phyloP scores from a whole-genome alignment of 2,888 invertebrate species.

The Palloptera scutellata region DNA sequence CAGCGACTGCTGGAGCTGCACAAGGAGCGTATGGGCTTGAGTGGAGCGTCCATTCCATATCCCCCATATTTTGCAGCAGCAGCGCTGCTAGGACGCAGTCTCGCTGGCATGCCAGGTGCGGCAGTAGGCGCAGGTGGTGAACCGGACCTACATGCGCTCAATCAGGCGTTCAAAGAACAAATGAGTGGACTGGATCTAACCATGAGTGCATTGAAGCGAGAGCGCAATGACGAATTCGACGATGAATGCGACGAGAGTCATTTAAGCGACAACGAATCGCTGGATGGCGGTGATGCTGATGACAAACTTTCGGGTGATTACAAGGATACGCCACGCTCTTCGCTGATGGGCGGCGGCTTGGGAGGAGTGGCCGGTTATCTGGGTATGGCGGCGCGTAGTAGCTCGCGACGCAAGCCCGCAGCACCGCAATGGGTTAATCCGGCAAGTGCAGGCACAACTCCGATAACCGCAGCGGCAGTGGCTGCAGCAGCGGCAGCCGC shows the following conservation, averaged over 20 bases:
- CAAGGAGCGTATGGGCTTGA: conserved; percentile 82
- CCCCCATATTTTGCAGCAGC: conserved; percentile 83
- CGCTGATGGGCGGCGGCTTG: conserved; percentile 43
- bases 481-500: conserved; percentile 28
- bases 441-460: conserved; percentile 65
- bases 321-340: conserved; percentile 45
- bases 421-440: conserved; percentile 98
- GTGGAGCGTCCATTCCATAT: conserved; percentile 79
- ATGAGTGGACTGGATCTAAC: conserved; percentile 88
- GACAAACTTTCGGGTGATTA: conserved; percentile 41
- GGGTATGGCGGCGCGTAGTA: conserved; percentile 57
- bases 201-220: conserved; percentile 81
- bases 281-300: conserved; percentile 60
- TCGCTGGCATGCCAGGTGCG: conserved; percentile 79
- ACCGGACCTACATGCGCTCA: conserved; percentile 67
- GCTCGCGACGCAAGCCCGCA: conserved; percentile 88
- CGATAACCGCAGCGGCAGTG: conserved; percentile 38
- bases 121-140: conserved; percentile 71
- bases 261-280: conserved; percentile 58
- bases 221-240: conserved; percentile 67
- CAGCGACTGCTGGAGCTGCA: conserved; percentile 88
- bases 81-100: conserved; percentile 62
- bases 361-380: conserved; percentile 18
- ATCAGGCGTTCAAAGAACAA: conserved; percentile 77
- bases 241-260: conserved; percentile 75